Evolutionary conservation across 1,140 invertebrate genomes (phyloP).

Genomic region (Triops longicaudatus): DNA sequence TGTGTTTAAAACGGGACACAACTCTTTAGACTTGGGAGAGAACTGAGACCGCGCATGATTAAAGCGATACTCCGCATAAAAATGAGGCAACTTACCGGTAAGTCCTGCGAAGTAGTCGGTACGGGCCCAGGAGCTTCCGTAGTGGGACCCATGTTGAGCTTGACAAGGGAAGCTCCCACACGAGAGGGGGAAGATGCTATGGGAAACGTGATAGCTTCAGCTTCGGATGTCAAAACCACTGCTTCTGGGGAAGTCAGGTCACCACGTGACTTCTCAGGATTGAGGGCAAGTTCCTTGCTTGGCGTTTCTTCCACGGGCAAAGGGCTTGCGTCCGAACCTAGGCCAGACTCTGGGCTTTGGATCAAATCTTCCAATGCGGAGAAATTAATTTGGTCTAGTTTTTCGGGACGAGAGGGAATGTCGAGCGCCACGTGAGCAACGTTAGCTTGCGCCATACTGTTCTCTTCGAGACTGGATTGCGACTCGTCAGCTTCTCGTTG

Average conservation of each 20-base stretch:
- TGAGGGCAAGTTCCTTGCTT: neutral
- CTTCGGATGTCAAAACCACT: constrained; percentile 6
- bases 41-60: neutral
- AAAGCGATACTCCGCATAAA: neutral
- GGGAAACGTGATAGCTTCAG: neutral
- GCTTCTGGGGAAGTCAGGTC: neutral
- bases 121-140: neutral
- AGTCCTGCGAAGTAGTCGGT: neutral
- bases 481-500: neutral
- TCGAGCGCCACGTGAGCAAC: neutral
- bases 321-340: neutral
- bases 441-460: neutral
- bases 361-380: neutral
- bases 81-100: neutral
- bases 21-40: neutral
- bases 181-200: neutral
- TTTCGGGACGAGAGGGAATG: neutral
- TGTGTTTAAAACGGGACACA: neutral
- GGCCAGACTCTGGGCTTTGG: neutral
- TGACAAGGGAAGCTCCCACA: neutral
- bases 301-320: neutral
- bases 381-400: neutral
- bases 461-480: neutral
- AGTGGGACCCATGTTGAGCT: neutral
- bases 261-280: neutral